Evolutionary conservation across 2,888 invertebrate species (phyloP).

Genomic region (Anagyrus pseudococci): DNA sequence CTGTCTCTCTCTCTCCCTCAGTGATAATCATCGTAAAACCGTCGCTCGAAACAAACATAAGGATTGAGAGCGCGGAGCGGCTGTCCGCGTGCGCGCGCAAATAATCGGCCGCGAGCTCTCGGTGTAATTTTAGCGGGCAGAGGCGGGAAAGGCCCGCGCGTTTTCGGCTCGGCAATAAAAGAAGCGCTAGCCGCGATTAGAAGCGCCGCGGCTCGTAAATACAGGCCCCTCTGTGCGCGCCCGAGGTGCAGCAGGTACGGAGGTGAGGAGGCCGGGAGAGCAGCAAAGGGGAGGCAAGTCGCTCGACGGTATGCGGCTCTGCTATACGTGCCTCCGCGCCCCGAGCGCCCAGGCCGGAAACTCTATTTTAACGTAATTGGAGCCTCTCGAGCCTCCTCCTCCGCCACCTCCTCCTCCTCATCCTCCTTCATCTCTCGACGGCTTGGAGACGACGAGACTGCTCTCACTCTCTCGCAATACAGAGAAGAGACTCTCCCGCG

Average conservation of each 20-base stretch:
- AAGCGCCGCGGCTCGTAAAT: neutral
- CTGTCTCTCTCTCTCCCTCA: neutral
- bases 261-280: neutral
- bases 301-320: too few species aligned
- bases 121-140: too few species aligned
- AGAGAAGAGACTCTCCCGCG: too few species aligned
- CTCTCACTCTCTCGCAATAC: too few species aligned
- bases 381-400: neutral
- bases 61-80: slow-evolving; percentile 6
- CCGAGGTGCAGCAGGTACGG: neutral
- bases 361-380: slow-evolving; percentile 60
- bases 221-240: slow-evolving; percentile 4
- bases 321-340: too few species aligned
- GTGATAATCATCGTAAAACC: slow-evolving; percentile 34
- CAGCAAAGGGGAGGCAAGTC: slow-evolving; percentile 8
- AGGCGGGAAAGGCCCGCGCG: slow-evolving; percentile 1
- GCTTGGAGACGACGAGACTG: too few species aligned
- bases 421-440: too few species aligned
- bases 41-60: slow-evolving; percentile 30
- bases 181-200: neutral
- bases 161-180: slow-evolving; percentile 5
- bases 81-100: too few species aligned
- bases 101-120: too few species aligned
- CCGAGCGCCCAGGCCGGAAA: slow-evolving; percentile 55
- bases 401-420: neutral